These are phyloP conservation scores for Eudasyphora cyanicolor DNA, from an alignment of 2,888 invertebrate species.

Conservation along the genomic window DNA sequence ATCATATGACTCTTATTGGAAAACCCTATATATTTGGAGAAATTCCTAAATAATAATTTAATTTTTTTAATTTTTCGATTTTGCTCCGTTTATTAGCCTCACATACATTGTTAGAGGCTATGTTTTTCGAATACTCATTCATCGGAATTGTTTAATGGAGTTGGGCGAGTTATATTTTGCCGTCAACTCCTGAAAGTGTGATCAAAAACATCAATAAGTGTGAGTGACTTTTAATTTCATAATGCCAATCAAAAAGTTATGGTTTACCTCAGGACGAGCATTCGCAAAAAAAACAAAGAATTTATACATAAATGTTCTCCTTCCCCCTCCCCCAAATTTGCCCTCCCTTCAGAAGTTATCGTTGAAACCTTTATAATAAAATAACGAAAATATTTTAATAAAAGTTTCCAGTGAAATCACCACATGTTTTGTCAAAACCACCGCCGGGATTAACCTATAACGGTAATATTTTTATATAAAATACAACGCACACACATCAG, in stretches of 20 bases:
- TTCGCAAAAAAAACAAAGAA: not conserved
- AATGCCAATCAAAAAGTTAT: constrained; percentile 54
- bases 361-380: not conserved
- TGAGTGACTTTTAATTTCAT: constrained; percentile 52
- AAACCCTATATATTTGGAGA: no score
- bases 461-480: not conserved
- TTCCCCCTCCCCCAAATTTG: not conserved
- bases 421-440: constrained; percentile 2
- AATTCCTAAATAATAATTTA: no score
- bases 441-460: not conserved
- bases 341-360: not conserved
- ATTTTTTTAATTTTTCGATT: no score
- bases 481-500: not conserved
- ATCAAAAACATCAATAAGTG: no score
- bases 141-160: not conserved
- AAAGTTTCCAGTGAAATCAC: not conserved
- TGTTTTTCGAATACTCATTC: no score
- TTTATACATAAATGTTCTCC: no score
- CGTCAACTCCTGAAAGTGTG: not conserved
- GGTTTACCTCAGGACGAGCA: constrained; percentile 28
- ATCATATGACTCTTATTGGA: no score
- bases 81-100: no score
- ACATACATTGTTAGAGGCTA: no score
- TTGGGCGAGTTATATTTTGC: no score
- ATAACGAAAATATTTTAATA: not conserved